Conservation (phyloP, 2,888 invertebrate genomes). For the Dorcus parallelipipedus region DNA sequence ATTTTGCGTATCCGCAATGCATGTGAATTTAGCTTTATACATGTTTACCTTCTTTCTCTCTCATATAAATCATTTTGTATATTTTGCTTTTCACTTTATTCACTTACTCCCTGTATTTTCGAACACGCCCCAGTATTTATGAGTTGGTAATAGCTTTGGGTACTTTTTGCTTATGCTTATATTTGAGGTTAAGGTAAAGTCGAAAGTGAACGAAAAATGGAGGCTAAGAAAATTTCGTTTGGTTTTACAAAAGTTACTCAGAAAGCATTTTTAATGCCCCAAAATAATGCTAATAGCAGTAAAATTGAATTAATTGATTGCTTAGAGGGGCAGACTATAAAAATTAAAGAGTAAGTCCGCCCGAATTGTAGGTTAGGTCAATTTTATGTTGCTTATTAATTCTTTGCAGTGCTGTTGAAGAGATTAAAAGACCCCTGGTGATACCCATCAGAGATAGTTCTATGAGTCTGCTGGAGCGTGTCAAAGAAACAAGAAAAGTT, state of each 20-base stretch:
- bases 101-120: too few relatives aligned
- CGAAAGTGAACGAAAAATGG: not conserved
- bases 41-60: too few relatives aligned
- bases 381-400: constrained; percentile 1
- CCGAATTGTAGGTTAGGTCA: constrained; percentile 1
- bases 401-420: constrained; percentile 53
- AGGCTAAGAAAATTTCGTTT: constrained; percentile 71
- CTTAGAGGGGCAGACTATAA: constrained; percentile 72
- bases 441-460: constrained; percentile 61
- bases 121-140: too few relatives aligned
- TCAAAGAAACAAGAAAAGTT: constrained; percentile 51
- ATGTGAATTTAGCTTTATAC: too few relatives aligned
- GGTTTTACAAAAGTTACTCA: constrained; percentile 69
- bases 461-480: constrained; percentile 52
- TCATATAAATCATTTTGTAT: too few relatives aligned
- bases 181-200: not conserved
- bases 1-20: too few relatives aligned
- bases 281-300: constrained; percentile 50
- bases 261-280: constrained; percentile 49
- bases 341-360: constrained; percentile 66
- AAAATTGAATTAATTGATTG: constrained; percentile 71
- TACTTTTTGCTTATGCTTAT: too few relatives aligned
- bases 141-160: too few relatives aligned
- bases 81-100: too few relatives aligned
- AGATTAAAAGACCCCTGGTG: constrained; percentile 57